These are phyloP conservation scores for Eidolon helvum DNA, from an alignment of 2,113 vertebrate species.

Conservation along the genomic window DNA sequence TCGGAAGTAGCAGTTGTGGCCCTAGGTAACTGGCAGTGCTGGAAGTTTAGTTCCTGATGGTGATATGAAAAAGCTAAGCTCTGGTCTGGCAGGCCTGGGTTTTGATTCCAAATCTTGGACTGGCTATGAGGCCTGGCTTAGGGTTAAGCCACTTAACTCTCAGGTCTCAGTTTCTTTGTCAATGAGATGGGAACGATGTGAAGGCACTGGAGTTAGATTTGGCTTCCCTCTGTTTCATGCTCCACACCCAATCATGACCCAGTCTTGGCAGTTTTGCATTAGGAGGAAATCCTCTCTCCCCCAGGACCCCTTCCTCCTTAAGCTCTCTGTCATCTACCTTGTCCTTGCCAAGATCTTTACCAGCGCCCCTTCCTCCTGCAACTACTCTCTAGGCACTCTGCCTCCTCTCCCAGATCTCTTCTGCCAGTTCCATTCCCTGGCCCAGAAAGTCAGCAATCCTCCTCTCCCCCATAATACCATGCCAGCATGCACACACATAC, in stretches of 20 bases:
- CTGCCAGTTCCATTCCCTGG: background rate
- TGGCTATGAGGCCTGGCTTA: background rate
- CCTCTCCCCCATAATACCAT: fast-evolving
- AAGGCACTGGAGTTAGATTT: background rate
- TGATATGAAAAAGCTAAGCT: background rate
- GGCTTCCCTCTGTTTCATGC: background rate
- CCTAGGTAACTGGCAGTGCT: no score
- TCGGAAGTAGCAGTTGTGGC: background rate
- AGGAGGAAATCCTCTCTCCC: no score
- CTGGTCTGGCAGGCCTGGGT: background rate
- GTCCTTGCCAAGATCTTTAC: background rate
- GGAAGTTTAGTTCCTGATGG: fast-evolving
- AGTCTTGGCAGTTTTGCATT: background rate
- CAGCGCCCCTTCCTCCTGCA: background rate
- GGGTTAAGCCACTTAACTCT: background rate
- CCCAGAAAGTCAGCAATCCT: background rate
- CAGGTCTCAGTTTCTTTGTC: background rate
- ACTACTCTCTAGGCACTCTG: background rate
- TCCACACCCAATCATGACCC: fast-evolving
- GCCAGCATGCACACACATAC: background rate
- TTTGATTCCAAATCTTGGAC: background rate
- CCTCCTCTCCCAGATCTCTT: background rate
- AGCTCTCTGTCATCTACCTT: background rate
- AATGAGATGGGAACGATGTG: background rate
- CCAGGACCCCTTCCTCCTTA: fast-evolving